Evolutionary conservation across 2,797 vertebrate species (phyloP).

Genomic region (Lacerta viridis): DNA sequence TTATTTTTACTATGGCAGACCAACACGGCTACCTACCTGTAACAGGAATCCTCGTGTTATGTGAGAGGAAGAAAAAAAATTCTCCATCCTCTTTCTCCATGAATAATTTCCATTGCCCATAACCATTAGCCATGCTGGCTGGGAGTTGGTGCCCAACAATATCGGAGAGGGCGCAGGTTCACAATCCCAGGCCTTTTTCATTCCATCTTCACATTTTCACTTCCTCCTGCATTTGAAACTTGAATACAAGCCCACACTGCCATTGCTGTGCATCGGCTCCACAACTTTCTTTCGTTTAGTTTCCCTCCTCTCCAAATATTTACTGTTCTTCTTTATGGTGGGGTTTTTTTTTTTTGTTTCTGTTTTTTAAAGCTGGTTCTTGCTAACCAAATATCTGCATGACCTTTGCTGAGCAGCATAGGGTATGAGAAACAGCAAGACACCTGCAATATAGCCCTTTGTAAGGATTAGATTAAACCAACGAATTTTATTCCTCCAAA

Average conservation of each 20-base stretch:
- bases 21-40: too few relatives aligned
- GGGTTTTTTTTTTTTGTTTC: too few relatives aligned
- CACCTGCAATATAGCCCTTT: conserved; percentile 15
- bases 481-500: conserved; percentile 47
- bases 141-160: background rate
- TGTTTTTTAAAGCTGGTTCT: conserved; percentile 18
- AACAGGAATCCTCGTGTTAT: too few relatives aligned
- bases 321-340: conserved; percentile 18
- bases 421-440: conserved; percentile 44
- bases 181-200: background rate
- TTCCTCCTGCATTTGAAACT: background rate
- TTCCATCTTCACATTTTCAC: background rate
- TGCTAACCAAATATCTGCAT: conserved; percentile 44
- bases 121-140: background rate
- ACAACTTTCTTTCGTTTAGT: conserved; percentile 33
- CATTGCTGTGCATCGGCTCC: background rate
- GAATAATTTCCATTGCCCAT: background rate
- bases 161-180: background rate
- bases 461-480: conserved; percentile 51
- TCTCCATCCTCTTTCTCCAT: too few relatives aligned
- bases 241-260: background rate
- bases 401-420: conserved; percentile 52
- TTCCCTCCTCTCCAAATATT: conserved; percentile 15
- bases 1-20: too few relatives aligned
- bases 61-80: background rate